A percentile compares a stretch with the other conserved stretches of the same genome.
Evolutionary conservation across 2,888 invertebrate species (phyloP).

Genomic region (Crematogaster levior): DNA sequence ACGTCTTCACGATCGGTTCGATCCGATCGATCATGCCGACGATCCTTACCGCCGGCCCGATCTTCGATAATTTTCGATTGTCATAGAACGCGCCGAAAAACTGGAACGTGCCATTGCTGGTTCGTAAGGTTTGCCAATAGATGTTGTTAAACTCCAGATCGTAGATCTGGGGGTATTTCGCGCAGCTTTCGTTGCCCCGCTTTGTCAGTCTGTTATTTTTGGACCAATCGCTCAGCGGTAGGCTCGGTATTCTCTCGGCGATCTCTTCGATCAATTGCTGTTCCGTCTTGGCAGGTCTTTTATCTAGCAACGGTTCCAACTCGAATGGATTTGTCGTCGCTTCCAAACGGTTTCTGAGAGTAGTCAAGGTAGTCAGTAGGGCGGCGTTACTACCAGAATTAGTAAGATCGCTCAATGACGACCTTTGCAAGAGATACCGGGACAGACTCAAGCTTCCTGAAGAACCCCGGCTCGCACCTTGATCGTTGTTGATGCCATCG

Average conservation of each 20-base stretch:
- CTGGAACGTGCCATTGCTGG: slow-evolving; percentile 95
- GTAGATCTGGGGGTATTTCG: slow-evolving; percentile 92
- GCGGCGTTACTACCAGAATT: slow-evolving; percentile 68
- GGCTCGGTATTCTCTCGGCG: slow-evolving; percentile 92
- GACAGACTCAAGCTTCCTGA: slow-evolving; percentile 83
- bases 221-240: slow-evolving; percentile 95
- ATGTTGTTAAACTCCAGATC: slow-evolving; percentile 97
- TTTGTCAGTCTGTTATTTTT: slow-evolving; percentile 87
- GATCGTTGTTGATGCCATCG: slow-evolving; percentile 40
- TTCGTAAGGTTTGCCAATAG: slow-evolving; percentile 95
- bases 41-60: slow-evolving; percentile 94
- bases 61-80: slow-evolving; percentile 90
- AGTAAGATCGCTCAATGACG: slow-evolving; percentile 73
- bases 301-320: slow-evolving; percentile 88
- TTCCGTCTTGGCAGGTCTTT: slow-evolving; percentile 89
- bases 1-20: slow-evolving; percentile 93
- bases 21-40: slow-evolving; percentile 96
- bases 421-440: slow-evolving; percentile 87
- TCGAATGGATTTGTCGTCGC: slow-evolving; percentile 85
- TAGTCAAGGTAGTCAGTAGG: slow-evolving; percentile 69
- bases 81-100: slow-evolving; percentile 96
- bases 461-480: slow-evolving; percentile 77
- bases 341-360: slow-evolving; percentile 80
- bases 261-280: slow-evolving; percentile 92
- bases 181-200: slow-evolving; percentile 89